Percentiles rank a stretch among this genome's conserved stretches.
phyloP scores from a whole-genome alignment of 2,888 invertebrate species.

The Ceraclea dissimilis region DNA sequence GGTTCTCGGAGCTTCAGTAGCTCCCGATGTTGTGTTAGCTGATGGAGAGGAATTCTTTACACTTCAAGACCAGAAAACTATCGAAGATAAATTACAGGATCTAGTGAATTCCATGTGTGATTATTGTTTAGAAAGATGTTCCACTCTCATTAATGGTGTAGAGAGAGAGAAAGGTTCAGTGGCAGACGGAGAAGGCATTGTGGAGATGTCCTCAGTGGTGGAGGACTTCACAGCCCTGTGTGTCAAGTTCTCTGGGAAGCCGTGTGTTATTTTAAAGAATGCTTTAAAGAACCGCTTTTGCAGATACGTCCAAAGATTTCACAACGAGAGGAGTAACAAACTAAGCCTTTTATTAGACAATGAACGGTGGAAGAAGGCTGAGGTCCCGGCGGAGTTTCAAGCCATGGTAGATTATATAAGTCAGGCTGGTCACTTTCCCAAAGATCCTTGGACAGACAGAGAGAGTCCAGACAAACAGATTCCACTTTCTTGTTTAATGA shows the following conservation, averaged over 20 bases:
- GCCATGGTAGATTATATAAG: constrained; percentile 67
- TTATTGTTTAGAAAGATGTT: constrained; percentile 87
- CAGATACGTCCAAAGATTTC: constrained; percentile 86
- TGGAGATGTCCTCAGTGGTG: constrained; percentile 66
- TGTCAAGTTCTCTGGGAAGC: constrained; percentile 64
- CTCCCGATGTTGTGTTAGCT: constrained; percentile 49
- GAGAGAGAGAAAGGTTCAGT: constrained; percentile 59
- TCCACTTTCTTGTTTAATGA: constrained; percentile 51
- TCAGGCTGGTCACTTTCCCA: constrained; percentile 45
- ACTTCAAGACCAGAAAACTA: constrained; percentile 58
- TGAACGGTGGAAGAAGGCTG: constrained; percentile 90
- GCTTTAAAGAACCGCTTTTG: constrained; percentile 83
- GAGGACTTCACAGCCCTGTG: constrained; percentile 72
- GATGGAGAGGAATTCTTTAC: constrained; percentile 64
- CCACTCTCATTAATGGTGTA: constrained; percentile 75
- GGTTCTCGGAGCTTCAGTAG: constrained; percentile 66
- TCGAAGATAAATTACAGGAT: constrained; percentile 65
- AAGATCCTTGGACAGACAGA: constrained; percentile 31
- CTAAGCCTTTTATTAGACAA: constrained; percentile 77
- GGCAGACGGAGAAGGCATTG: constrained; percentile 61
- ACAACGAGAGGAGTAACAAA: constrained; percentile 79
- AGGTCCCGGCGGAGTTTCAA: constrained; percentile 86
- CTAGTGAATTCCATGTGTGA: constrained; percentile 79
- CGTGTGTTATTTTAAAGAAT: constrained; percentile 70
- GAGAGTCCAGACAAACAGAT: constrained; percentile 34